Conservation (phyloP, 2,888 invertebrate species). For the Cataglyphis altisquamis region DNA sequence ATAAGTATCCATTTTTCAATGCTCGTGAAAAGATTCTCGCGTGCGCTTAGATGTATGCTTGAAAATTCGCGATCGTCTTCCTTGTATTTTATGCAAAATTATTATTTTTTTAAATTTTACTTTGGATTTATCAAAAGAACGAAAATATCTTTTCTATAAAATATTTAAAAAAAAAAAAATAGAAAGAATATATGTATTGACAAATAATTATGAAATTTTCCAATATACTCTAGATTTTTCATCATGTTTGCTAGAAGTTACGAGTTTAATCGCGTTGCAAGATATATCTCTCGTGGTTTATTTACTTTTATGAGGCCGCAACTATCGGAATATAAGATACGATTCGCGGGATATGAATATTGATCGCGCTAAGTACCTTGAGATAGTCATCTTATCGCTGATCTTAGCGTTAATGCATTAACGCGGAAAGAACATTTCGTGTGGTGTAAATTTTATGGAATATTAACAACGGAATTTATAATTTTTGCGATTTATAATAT, state of each 20-base stretch:
- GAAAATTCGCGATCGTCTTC: not conserved
- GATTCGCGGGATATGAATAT: constrained; percentile 28
- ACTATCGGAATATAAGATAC: constrained; percentile 20
- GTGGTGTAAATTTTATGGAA: constrained; percentile 5
- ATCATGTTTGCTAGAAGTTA: constrained; percentile 29
- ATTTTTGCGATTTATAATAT: constrained; percentile 16
- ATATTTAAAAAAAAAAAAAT: not conserved
- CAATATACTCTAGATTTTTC: not conserved
- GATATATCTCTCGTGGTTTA: constrained; percentile 34
- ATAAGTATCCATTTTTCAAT: not conserved
- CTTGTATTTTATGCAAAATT: not conserved
- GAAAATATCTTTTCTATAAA: not conserved
- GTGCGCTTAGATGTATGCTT: not conserved
- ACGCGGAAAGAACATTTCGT: not conserved
- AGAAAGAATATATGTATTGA: not conserved
- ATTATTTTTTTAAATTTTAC: not conserved
- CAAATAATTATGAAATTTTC: not conserved
- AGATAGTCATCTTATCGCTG: constrained; percentile 44
- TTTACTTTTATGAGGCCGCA: constrained; percentile 22
- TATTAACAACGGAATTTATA: constrained; percentile 23
- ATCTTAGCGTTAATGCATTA: constrained; percentile 38
- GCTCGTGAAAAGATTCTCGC: not conserved
- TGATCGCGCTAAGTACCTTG: constrained; percentile 44
- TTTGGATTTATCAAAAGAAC: not conserved
- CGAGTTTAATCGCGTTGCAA: constrained; percentile 25